These are phyloP conservation scores for Leucoptera coffeella DNA, from an alignment of 2,888 invertebrate species.

Conservation along the genomic window DNA sequence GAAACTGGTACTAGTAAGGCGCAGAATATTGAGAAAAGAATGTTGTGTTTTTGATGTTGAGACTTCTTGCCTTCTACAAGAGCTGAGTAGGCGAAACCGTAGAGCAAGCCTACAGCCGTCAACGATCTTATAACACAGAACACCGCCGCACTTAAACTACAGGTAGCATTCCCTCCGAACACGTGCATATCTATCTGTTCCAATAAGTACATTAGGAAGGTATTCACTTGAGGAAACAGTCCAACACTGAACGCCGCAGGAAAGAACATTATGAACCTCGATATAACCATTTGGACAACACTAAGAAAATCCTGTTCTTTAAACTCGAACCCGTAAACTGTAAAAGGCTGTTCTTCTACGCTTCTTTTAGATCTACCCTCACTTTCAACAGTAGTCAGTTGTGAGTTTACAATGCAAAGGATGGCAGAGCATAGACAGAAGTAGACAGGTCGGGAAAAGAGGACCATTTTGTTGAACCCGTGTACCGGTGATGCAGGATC, in stretches of 20 bases:
- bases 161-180: conserved; percentile 84
- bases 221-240: conserved; percentile 94
- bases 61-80: conserved; percentile 77
- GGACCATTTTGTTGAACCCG: conserved; percentile 92
- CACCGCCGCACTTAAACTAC: conserved; percentile 75
- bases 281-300: conserved; percentile 65
- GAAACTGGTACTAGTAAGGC: conserved; percentile 81
- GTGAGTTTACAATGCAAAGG: conserved; percentile 35
- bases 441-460: conserved; percentile 90
- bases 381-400: conserved; percentile 17
- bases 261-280: conserved; percentile 79
- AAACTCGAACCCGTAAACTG: conserved; percentile 39
- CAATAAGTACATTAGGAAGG: conserved; percentile 91
- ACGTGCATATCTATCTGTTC: conserved; percentile 92
- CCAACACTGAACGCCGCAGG: conserved; percentile 94
- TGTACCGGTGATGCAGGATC: conserved; percentile 98
- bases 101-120: conserved; percentile 72
- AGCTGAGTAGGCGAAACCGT: conserved; percentile 83
- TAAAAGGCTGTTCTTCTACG: conserved; percentile 21
- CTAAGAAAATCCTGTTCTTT: conserved; percentile 56
- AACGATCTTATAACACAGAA: conserved; percentile 78
- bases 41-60: conserved; percentile 64
- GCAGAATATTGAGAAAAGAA: conserved; percentile 91
- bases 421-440: conserved; percentile 74
- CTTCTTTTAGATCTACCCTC: conserved; percentile 21